These are phyloP conservation scores for Syngnathus acus DNA, from an alignment of 2,797 vertebrate genomes.

Conservation along the genomic window DNA sequence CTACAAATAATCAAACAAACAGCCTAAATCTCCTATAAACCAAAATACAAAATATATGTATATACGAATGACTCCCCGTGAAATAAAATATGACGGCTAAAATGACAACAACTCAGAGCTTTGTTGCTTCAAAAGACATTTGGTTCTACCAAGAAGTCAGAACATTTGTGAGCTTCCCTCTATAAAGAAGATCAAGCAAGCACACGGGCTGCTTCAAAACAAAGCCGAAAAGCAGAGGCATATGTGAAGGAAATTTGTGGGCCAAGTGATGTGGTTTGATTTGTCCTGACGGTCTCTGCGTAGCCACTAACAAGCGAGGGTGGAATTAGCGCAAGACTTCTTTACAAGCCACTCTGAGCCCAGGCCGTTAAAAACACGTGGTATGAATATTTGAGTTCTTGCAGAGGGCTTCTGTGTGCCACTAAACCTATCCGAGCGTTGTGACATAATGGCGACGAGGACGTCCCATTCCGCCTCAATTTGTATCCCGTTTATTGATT, in stretches of 20 bases:
- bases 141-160: constrained; percentile 39
- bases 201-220: constrained; percentile 51
- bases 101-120: neutral
- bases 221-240: constrained; percentile 46
- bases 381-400: constrained; percentile 51
- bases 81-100: neutral
- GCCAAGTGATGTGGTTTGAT: constrained; percentile 52
- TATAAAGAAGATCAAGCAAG: constrained; percentile 43
- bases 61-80: neutral
- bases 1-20: neutral
- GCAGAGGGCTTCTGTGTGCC: constrained; percentile 25
- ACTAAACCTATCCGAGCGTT: neutral
- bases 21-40: neutral
- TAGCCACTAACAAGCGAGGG: constrained; percentile 55
- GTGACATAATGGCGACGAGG: constrained; percentile 16
- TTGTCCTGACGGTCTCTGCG: constrained; percentile 53
- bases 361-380: constrained; percentile 58
- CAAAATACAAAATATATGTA: no score
- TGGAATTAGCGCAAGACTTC: constrained; percentile 63
- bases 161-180: constrained; percentile 26
- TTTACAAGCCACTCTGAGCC: constrained; percentile 55
- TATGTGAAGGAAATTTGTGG: constrained; percentile 57
- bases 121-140: constrained; percentile 34
- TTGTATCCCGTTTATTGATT: neutral
- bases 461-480: constrained; percentile 16